Percentiles rank a stretch among this genome's conserved stretches.
These are phyloP conservation scores for Podargus strigoides DNA, from an alignment of 2,797 vertebrate genomes.

Conservation along the genomic window DNA sequence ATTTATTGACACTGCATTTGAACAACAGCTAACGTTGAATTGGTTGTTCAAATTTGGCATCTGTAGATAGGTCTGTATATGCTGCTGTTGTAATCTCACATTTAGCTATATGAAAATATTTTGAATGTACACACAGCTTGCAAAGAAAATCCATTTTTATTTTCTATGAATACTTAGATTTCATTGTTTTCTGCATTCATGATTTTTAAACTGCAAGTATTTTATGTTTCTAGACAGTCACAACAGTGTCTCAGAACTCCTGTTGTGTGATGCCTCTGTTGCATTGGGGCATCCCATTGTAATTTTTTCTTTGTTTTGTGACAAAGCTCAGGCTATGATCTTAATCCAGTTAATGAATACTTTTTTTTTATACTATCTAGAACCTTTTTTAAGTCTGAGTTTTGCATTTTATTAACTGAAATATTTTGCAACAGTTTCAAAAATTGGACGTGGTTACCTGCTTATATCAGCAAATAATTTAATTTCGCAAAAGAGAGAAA, in stretches of 20 bases:
- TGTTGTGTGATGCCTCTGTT: neutral
- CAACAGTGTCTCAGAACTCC: neutral
- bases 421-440: neutral
- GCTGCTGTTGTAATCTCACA: neutral
- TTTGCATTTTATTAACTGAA: neutral
- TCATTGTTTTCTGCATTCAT: neutral
- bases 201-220: neutral
- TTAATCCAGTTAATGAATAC: neutral
- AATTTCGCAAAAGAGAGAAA: neutral
- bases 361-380: neutral
- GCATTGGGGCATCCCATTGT: rapidly evolving
- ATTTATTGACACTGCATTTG: neutral
- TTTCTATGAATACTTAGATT: neutral
- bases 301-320: neutral
- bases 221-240: neutral
- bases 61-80: neutral
- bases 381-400: neutral
- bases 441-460: neutral
- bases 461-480: neutral
- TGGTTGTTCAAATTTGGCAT: neutral
- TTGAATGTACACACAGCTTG: neutral
- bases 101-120: neutral
- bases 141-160: neutral
- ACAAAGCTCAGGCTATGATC: neutral
- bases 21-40: neutral